phyloP scores from a whole-genome alignment of 2,888 invertebrate genomes.

The Eristalinus sepulchralis region DNA sequence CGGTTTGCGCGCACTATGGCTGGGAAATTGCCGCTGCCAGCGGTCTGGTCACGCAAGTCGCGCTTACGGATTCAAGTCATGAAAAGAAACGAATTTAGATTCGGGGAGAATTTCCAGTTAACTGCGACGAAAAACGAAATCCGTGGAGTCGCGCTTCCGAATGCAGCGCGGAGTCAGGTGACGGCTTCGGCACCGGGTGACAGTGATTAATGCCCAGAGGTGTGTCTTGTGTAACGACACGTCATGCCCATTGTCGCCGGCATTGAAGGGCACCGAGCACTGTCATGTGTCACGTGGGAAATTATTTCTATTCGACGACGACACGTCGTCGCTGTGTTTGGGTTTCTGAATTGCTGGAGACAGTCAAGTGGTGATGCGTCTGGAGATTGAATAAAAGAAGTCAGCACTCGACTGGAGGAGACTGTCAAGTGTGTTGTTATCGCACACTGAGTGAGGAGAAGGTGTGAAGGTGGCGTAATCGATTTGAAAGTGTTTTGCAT shows the following conservation, averaged over 20 bases:
- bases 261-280: constrained; percentile 38
- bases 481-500: background rate
- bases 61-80: constrained; percentile 26
- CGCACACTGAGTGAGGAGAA: background rate
- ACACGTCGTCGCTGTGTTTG: background rate
- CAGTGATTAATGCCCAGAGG: constrained; percentile 45
- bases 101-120: constrained; percentile 13
- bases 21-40: constrained; percentile 10
- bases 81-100: constrained; percentile 8
- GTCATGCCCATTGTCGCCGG: constrained; percentile 34
- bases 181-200: background rate
- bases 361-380: background rate
- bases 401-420: background rate
- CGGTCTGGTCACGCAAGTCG: constrained; percentile 39
- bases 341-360: background rate
- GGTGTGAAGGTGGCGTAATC: background rate
- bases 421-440: background rate
- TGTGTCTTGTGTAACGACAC: constrained; percentile 27
- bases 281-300: constrained; percentile 1
- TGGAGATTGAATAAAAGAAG: background rate
- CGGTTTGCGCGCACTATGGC: background rate
- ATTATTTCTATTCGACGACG: background rate
- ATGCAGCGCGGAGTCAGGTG: background rate
- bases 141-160: background rate
- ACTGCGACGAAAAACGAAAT: constrained; percentile 11